These are phyloP conservation scores for Leuctra nigra DNA, from an alignment of 2,888 invertebrate genomes.

Conservation along the genomic window DNA sequence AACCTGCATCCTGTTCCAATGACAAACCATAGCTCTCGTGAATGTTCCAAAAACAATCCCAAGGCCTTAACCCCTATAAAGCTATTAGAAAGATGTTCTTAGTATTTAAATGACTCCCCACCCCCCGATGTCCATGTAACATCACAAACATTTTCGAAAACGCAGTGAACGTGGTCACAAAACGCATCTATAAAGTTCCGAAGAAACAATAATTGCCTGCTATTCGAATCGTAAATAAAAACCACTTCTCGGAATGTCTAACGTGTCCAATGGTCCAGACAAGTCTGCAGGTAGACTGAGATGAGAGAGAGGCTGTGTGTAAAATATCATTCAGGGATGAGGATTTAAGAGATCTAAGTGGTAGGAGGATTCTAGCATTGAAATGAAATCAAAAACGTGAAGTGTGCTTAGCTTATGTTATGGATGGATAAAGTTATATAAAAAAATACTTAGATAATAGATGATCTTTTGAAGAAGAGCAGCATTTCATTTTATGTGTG, in stretches of 20 bases:
- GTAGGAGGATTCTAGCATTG: conserved; percentile 23
- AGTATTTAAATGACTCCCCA: too few relatives aligned
- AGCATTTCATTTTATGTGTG: conserved; percentile 26
- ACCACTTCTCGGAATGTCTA: conserved; percentile 9
- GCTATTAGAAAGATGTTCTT: too few relatives aligned
- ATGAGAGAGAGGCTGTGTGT: background rate
- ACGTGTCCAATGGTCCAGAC: conserved; percentile 1
- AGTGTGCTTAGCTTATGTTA: conserved; percentile 17
- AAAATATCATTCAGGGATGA: background rate
- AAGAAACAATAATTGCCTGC: conserved; percentile 11
- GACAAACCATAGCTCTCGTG: too few relatives aligned
- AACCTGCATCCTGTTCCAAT: too few relatives aligned
- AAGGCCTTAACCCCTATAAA: too few relatives aligned
- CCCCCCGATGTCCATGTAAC: too few relatives aligned
- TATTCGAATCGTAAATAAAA: conserved; percentile 17
- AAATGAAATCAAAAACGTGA: conserved; percentile 26
- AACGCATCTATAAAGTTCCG: conserved; percentile 1
- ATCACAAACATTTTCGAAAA: too few relatives aligned
- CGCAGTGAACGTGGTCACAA: background rate
- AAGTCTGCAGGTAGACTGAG: background rate
- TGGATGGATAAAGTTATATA: too few relatives aligned
- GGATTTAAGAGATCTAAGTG: conserved; percentile 3
- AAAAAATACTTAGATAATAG: conserved; percentile 24
- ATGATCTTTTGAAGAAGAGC: conserved; percentile 18
- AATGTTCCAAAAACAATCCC: too few relatives aligned